These are phyloP conservation scores for Hydropsyche tenuis DNA, from an alignment of 1,140 invertebrate species.

Conservation along the genomic window DNA sequence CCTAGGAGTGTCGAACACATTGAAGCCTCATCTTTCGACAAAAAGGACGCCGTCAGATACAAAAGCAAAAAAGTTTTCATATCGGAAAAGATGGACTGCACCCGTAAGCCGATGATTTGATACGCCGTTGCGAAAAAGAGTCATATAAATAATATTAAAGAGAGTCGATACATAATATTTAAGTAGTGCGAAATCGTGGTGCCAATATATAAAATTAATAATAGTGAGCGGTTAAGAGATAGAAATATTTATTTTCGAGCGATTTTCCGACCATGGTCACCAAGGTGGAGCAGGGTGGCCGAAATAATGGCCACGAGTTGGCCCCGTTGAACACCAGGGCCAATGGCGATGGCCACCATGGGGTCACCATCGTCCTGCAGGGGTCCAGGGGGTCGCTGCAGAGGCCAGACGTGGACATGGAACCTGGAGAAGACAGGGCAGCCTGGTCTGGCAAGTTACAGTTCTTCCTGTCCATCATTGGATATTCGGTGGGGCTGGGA, in stretches of 20 bases:
- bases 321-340: constrained; percentile 74
- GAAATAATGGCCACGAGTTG: constrained; percentile 76
- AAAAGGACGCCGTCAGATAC: constrained; percentile 47
- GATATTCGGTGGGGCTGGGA: constrained; percentile 88
- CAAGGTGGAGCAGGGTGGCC: constrained; percentile 64
- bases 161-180: not conserved
- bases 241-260: not conserved
- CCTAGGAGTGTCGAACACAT: constrained; percentile 31
- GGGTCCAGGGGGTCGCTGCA: constrained; percentile 59
- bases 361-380: constrained; percentile 69
- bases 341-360: constrained; percentile 66
- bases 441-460: constrained; percentile 86
- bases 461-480: constrained; percentile 90
- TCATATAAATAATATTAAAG: not conserved
- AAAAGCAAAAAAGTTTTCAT: constrained; percentile 30
- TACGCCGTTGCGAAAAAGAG: not conserved
- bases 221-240: too few relatives aligned
- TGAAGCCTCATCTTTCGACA: constrained; percentile 41
- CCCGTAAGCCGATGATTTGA: constrained; percentile 40
- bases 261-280: constrained; percentile 55
- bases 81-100: constrained; percentile 31
- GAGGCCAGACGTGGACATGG: constrained; percentile 53
- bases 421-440: constrained; percentile 69
- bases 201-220: constrained; percentile 9
- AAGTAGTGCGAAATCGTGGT: constrained; percentile 10